phyloP scores from a whole-genome alignment of 2,113 vertebrate species.

The Coryphaenoides rupestris region DNA sequence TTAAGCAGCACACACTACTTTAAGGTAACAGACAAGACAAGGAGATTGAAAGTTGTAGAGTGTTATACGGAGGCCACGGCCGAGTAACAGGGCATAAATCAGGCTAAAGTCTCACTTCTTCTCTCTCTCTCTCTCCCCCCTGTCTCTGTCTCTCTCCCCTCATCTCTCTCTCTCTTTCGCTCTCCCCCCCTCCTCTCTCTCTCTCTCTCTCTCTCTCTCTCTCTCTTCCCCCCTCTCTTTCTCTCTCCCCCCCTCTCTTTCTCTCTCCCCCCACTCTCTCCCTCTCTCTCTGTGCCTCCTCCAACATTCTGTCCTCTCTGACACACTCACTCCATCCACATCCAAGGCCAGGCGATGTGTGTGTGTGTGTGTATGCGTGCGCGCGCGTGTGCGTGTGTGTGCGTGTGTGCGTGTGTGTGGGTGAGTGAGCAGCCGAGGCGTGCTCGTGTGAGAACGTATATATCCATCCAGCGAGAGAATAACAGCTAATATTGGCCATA shows the following conservation, averaged over 20 bases:
- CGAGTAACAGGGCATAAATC: slow-evolving; percentile 56
- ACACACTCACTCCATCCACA: slow-evolving; percentile 48
- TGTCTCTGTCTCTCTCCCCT: too few species aligned
- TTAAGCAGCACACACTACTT: slow-evolving; percentile 21
- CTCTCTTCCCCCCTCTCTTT: too few species aligned
- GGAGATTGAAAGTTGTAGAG: slow-evolving; percentile 23
- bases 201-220: neutral
- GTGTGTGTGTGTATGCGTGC: too few species aligned
- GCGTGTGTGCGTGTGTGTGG: too few species aligned
- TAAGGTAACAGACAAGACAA: slow-evolving; percentile 15
- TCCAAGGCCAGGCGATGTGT: slow-evolving; percentile 48
- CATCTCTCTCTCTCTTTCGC: slow-evolving; percentile 9
- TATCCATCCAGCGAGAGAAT: slow-evolving; percentile 15
- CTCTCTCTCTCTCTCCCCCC: slow-evolving; percentile 20
- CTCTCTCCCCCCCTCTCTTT: too few species aligned
- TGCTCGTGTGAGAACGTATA: slow-evolving; percentile 26
- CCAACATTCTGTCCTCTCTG: slow-evolving; percentile 25
- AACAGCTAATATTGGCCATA: slow-evolving; percentile 31
- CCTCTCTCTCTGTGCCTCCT: slow-evolving; percentile 1
- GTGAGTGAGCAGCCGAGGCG: too few species aligned
- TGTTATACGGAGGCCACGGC: slow-evolving; percentile 47
- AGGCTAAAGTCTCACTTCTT: slow-evolving; percentile 31
- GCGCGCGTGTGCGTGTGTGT: too few species aligned
- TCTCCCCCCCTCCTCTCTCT: slow-evolving; percentile 17
- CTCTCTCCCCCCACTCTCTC: neutral